phyloP scores from a whole-genome alignment of 2,797 vertebrate species.

The Intellagama lesueurii region DNA sequence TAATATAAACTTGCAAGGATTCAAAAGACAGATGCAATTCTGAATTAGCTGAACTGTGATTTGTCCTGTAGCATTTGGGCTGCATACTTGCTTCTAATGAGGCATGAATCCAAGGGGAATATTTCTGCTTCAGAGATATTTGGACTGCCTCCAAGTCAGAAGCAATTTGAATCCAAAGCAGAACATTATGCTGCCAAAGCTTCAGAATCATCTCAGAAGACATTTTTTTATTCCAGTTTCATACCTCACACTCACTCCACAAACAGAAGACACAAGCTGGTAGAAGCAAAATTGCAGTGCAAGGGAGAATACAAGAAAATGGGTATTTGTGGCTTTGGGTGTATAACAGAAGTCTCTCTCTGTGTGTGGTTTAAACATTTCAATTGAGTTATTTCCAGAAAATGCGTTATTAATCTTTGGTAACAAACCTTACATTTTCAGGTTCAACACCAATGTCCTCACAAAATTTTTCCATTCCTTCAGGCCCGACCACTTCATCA shows the following conservation, averaged over 20 bases:
- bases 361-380: neutral
- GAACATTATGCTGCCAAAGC: neutral
- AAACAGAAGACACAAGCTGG: neutral
- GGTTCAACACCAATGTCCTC: conserved; percentile 92
- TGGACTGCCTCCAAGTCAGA: neutral
- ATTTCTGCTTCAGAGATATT: neutral
- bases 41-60: neutral
- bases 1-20: neutral
- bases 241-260: neutral
- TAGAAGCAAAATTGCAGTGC: neutral
- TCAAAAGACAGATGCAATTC: neutral
- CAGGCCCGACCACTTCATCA: conserved; percentile 90
- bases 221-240: neutral
- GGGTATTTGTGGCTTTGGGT: neutral
- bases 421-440: conserved; percentile 86
- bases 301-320: neutral
- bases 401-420: conserved; percentile 10
- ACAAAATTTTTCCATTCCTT: conserved; percentile 94
- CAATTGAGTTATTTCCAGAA: neutral
- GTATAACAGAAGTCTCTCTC: no score
- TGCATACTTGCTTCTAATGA: neutral
- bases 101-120: neutral
- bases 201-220: neutral
- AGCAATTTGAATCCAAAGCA: neutral
- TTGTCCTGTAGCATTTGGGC: neutral